Base-by-base conservation (phyloP, 2,113 vertebrate genomes). In the Petrocephalus microphthalmus region DNA sequence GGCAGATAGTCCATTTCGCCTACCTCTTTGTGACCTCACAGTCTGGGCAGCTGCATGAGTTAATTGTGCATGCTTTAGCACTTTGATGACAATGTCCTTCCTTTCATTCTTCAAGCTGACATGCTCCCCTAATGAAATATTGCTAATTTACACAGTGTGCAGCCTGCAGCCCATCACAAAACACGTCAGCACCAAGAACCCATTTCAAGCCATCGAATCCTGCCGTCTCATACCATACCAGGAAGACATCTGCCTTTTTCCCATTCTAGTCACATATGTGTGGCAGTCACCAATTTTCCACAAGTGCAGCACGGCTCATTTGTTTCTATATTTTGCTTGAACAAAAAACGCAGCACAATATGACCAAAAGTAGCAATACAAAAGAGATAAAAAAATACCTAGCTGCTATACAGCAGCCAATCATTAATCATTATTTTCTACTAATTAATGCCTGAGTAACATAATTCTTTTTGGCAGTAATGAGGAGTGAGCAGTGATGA, bases 401-500 rank as follows among this genome's bases (percentile, higher is more conserved):
- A 42, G 71, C 33, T 85, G 25, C 52, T 54, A 13, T 37, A 17
- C 25, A 29, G 22, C 45, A n/a, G 37, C 7, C 6, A 87, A 71
- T 71, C 42, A 57, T 86, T 83, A 49, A 33, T 85, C 51, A 54
- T 54, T 52, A 33, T 87, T 87, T 67, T 49, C 45, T 87, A 67
- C 45, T 81, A 78, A 78, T 53, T 74, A 37, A 78, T 19, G 49
- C 20, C 37, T 25, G 52, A 20, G 33, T 33, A 45, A 25, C 29
- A 83, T 74, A 82, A 56, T 47, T 53, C 20, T 33, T 71, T 52
- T 53, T 83, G 84, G 86, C 13, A 11, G 22, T 5, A 13, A 45
- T 51, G 33, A 53, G 0, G 5, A 74, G 42, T 29, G 17, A 87
- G 20, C 22, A 42, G 45, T 91, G 91, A 93, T 86, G 83, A 91